These are phyloP conservation scores for Pomatostomus ruficeps DNA, from an alignment of 2,113 vertebrate species.

Conservation along the genomic window DNA sequence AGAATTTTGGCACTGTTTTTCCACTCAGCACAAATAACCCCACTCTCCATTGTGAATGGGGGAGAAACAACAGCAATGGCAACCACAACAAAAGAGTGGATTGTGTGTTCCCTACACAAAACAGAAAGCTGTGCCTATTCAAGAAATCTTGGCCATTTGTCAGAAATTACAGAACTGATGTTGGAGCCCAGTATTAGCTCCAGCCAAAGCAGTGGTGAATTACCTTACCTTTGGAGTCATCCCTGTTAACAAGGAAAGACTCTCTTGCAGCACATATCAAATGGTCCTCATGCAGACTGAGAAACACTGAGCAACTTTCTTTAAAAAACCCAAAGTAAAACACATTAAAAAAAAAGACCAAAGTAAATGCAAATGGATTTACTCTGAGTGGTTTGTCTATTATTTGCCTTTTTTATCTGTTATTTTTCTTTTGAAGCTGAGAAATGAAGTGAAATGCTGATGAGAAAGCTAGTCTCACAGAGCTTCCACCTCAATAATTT, in stretches of 20 bases:
- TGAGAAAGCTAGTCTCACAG: not conserved
- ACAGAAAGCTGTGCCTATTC: slow-evolving; percentile 58
- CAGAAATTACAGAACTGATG: slow-evolving; percentile 49
- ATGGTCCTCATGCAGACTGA: not conserved
- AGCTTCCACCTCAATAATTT: not conserved
- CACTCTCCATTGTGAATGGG: slow-evolving; percentile 34
- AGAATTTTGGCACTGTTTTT: slow-evolving; percentile 20
- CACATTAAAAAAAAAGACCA: not conserved
- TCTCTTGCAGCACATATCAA: not conserved
- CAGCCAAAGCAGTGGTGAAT: slow-evolving; percentile 34
- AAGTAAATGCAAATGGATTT: not conserved
- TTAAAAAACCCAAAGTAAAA: not conserved
- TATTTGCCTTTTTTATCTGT: slow-evolving; percentile 10
- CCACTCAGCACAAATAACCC: slow-evolving; percentile 33
- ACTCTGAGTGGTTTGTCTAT: not conserved
- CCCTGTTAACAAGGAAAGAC: not conserved
- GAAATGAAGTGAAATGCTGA: not conserved
- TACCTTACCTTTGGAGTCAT: slow-evolving; percentile 27
- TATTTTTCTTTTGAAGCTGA: slow-evolving; percentile 10
- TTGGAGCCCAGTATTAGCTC: slow-evolving; percentile 33
- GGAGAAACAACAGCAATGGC: slow-evolving; percentile 44
- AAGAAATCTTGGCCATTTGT: slow-evolving; percentile 58
- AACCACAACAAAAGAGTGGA: slow-evolving; percentile 60
- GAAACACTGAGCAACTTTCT: not conserved
- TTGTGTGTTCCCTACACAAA: slow-evolving; percentile 52